Evolutionary conservation across 2,888 invertebrate species (phyloP), one percentile per base, ranked within the genome.

Genomic region (Zygogramma bicolorata): DNA sequence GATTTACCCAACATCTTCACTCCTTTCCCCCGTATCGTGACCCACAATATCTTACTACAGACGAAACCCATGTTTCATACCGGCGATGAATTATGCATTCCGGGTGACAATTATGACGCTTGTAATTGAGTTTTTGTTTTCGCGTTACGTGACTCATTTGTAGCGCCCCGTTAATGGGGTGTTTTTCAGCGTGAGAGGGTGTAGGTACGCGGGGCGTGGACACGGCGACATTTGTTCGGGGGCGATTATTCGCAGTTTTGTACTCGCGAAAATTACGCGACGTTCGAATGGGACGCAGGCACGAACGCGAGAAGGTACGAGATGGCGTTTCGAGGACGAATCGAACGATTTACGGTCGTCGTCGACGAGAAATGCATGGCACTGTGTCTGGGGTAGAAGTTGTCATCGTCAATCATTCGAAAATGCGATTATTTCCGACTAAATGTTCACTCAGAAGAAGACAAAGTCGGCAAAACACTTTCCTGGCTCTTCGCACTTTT

Each of bases 81-180:
- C 25, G 4, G 25, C 53, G 13, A 53, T 53, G 53, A 53, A 25
- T 53, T 53, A 53, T 53, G 53, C 25, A 27, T 42, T 42, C 13
- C 22, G 18, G 6, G 42, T 31, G 63, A 63, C 46, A 63, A 46
- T 63, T 34, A 63, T 46, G n/a, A 63, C 53, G 63, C 29, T 29
- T 31, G 31, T 46, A 63, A 61, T 22, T 18, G 42, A 46, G 63
- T 46, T 63, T 62, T 63, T 62, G 62, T 62, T 62, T 42, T 42
- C 18, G 63, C 31, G 42, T 27, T 63, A 63, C 63, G 63, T 63
- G 63, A 25, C 63, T 46, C 27, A 63, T 63, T 29, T 31, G 63
- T 46, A 29, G 18, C 27, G 27, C 63, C 49, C 29, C 20, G 29
- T 63, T 63, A 63, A 63, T 46, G 13, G 29, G 63, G 63, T 63